Conservation (phyloP, 2,113 vertebrate genomes). For the Prochilodus magdalenae region DNA sequence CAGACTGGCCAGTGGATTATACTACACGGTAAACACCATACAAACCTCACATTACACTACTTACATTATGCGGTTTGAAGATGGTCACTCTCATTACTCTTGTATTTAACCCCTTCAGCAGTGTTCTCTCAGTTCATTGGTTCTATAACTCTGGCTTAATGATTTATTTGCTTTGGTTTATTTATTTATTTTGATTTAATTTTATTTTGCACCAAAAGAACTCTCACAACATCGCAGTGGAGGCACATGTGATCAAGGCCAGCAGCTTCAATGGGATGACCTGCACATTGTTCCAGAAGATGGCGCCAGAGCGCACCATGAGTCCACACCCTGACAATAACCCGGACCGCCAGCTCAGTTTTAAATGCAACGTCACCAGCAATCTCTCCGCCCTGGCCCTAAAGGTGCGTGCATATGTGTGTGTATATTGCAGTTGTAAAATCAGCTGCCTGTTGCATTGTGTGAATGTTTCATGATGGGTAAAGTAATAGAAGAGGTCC, state of each 20-base stretch:
- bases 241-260: slow-evolving; percentile 89
- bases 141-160: not conserved
- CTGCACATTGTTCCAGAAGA: slow-evolving; percentile 92
- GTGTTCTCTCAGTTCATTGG: not conserved
- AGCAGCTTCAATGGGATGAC: slow-evolving; percentile 93
- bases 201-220: slow-evolving; percentile 77
- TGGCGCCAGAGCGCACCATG: slow-evolving; percentile 81
- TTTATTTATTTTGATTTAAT: not conserved
- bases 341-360: slow-evolving; percentile 91
- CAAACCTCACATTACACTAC: not conserved
- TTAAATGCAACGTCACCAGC: slow-evolving; percentile 95
- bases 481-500: too few species aligned
- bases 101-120: not conserved
- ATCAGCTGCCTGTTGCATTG: too few species aligned
- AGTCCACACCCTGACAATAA: slow-evolving; percentile 80
- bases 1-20: slow-evolving; percentile 86
- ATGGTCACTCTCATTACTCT: not conserved
- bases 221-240: slow-evolving; percentile 94
- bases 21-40: slow-evolving; percentile 83
- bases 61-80: not conserved
- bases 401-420: slow-evolving; percentile 77
- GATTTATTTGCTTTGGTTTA: not conserved
- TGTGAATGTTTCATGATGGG: not conserved
- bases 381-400: slow-evolving; percentile 88
- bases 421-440: too few species aligned